Percentiles rank a stretch among this genome's conserved stretches.
Evolutionary conservation across 2,888 invertebrate species (phyloP).

Genomic region (Agrilus cyanescens): DNA sequence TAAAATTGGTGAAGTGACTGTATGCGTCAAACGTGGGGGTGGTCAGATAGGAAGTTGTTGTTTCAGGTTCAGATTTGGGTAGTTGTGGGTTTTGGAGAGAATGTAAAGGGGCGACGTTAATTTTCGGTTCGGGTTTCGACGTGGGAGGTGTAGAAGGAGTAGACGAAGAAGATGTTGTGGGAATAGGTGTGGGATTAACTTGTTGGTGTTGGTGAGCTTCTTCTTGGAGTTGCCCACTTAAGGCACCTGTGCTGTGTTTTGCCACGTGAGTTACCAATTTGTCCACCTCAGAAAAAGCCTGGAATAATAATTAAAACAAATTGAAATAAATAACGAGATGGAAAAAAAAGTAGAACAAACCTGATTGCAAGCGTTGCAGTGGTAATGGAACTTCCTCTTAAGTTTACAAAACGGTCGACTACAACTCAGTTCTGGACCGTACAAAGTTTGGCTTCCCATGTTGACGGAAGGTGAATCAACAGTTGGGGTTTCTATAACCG

Average conservation of each 20-base stretch:
- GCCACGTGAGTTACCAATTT: conserved; percentile 56
- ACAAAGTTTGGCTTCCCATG: conserved; percentile 39
- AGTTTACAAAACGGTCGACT: conserved; percentile 70
- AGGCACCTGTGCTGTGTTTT: conserved; percentile 53
- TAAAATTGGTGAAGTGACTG: conserved; percentile 32
- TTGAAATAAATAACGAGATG: background rate
- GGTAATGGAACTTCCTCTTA: conserved; percentile 65
- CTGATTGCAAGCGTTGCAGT: conserved; percentile 71
- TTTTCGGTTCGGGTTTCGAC: conserved; percentile 27
- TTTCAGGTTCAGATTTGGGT: conserved; percentile 17
- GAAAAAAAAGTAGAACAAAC: conserved; percentile 22
- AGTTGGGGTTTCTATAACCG: conserved; percentile 6
- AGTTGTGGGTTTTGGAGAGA: conserved; percentile 28
- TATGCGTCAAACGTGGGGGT: conserved; percentile 34
- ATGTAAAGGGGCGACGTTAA: conserved; percentile 33
- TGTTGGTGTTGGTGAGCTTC: conserved; percentile 19
- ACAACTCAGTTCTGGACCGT: conserved; percentile 55
- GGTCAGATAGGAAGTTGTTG: conserved; percentile 17
- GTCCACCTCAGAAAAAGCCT: conserved; percentile 62
- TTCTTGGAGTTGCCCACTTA: conserved; percentile 36
- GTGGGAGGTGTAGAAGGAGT: conserved; percentile 24
- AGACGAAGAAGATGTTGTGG: conserved; percentile 24
- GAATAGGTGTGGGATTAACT: conserved; percentile 18
- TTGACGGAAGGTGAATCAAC: conserved; percentile 8
- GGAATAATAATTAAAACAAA: conserved; percentile 2